Percentiles rank a stretch among this genome's conserved stretches.
Evolutionary conservation across 2,797 vertebrate species (phyloP).

Genomic region (Pterois miles): DNA sequence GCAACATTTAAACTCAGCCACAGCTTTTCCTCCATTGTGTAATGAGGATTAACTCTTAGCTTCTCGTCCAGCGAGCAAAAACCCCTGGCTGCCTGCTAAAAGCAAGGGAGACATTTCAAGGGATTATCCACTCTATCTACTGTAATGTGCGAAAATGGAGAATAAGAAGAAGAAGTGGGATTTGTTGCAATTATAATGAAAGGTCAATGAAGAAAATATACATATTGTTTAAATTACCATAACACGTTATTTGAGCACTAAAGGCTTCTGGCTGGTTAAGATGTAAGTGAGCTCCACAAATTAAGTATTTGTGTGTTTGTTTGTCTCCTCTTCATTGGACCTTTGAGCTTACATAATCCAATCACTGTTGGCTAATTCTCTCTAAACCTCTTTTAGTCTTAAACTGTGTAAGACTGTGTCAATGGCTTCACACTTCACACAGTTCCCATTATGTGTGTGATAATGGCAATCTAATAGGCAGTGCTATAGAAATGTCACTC

Average conservation of each 20-base stretch:
- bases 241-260: no score
- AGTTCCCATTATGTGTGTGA: background rate
- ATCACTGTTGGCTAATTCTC: conserved; percentile 58
- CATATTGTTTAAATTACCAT: background rate
- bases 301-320: background rate
- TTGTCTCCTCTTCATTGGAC: conserved; percentile 21
- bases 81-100: conserved; percentile 8
- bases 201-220: background rate
- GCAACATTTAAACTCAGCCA: conserved; percentile 7
- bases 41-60: conserved; percentile 54
- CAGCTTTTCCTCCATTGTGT: conserved; percentile 52
- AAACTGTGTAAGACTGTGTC: conserved; percentile 38
- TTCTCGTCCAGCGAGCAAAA: conserved; percentile 32
- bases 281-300: background rate
- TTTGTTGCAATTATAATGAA: background rate
- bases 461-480: background rate
- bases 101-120: conserved; percentile 18
- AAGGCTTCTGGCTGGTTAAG: background rate
- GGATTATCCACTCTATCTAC: conserved; percentile 2
- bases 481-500: background rate
- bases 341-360: conserved; percentile 55
- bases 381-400: conserved; percentile 67
- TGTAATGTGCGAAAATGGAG: background rate
- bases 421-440: conserved; percentile 27
- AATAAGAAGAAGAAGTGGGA: background rate